These are phyloP conservation scores for Clanis bilineata DNA, from an alignment of 2,888 invertebrate species.

Conservation along the genomic window DNA sequence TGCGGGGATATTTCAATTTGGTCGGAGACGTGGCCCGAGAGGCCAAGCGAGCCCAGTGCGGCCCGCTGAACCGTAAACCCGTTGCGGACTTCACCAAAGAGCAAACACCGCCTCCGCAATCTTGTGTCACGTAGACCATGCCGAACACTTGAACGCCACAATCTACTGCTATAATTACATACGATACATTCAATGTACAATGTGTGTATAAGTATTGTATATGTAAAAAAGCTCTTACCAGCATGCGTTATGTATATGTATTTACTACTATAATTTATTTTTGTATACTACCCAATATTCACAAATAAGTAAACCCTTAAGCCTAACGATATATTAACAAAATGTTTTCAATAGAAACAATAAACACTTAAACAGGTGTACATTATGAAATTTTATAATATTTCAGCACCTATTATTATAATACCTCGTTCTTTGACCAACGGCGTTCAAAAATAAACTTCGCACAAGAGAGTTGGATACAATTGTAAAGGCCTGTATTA, in stretches of 20 bases:
- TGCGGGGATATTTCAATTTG: slow-evolving; percentile 80
- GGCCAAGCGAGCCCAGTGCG: slow-evolving; percentile 65
- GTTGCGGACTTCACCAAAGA: slow-evolving; percentile 77
- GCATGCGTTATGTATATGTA: no score
- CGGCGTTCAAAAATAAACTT: neutral
- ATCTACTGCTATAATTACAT: slow-evolving; percentile 72
- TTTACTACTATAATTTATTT: no score
- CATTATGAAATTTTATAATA: no score
- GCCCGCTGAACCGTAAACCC: slow-evolving; percentile 79
- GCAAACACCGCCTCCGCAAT: slow-evolving; percentile 81
- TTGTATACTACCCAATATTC: no score
- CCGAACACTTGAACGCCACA: slow-evolving; percentile 72
- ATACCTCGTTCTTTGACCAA: neutral
- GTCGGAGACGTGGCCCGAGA: slow-evolving; percentile 77
- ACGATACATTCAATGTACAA: slow-evolving; percentile 42
- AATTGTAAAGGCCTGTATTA: neutral
- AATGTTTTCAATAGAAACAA: no score
- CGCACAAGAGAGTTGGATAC: neutral
- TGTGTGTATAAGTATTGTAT: neutral
- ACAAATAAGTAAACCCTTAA: no score
- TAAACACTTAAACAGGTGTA: no score
- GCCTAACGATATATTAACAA: no score
- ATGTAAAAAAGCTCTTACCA: neutral
- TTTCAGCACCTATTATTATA: no score
- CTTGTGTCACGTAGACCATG: slow-evolving; percentile 79